Base-by-base conservation (phyloP, 1,140 invertebrate species). In the Thalassaphorura encarpata region DNA sequence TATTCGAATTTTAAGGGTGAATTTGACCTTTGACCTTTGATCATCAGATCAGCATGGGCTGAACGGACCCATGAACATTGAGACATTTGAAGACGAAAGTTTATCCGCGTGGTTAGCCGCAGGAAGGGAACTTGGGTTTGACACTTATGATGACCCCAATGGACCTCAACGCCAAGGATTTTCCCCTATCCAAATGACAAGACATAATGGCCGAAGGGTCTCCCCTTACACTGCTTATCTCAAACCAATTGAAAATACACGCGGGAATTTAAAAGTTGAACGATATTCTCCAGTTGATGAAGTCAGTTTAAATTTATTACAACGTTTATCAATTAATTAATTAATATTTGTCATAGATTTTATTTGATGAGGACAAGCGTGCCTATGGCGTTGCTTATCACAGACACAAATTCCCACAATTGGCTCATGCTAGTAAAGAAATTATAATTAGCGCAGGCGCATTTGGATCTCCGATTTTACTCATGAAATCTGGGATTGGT, bases 381-480 rank as follows among this genome's bases (percentile, higher is more conserved):
- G 40, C 36, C 5, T 5, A 26, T 36, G 51, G 51, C 3, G 40
- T 52, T 3, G 26, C 23, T 3, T 52, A 52, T 23, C 15, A 8
- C 5, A 13, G 33, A 23, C 28, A 24, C 21, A 19, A 45, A 16
- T 28, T 16, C 8, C 28, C 41, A 4, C n/a, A 11, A 15, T 4
- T 21, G 5, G 41, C 41, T 19, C 27, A n/a, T 29, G 78, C 79
- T 0, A 73, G 66, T 2, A 77, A 76, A 63, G 86, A 89, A 72
- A 77, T 88, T 0, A 80, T 89, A 43, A 64, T 89, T 8, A 79
- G 80, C 1, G 82, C 83, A 2, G 87, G 87, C 0, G 13, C 18
- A 19, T 11, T 47, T 6, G 26, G 18, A 18, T 24, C 45, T 6
- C 45, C 45, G 11, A 23, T 23, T 13, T 24, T 47, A 23, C 24